These are phyloP conservation scores for Calliopum simillimum DNA, from an alignment of 2,888 invertebrate species.

Conservation along the genomic window DNA sequence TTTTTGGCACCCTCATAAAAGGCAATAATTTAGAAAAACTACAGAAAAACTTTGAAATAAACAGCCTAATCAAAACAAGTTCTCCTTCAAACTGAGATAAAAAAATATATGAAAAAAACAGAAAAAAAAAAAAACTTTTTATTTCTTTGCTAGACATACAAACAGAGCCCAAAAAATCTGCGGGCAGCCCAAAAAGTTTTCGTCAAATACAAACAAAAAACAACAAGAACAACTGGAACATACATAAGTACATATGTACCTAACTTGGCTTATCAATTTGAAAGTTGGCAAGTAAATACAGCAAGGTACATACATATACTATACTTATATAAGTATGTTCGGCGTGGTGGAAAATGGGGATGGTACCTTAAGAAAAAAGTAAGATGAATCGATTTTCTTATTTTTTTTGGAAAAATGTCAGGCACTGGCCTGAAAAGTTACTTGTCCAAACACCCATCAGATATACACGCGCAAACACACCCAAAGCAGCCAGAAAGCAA, in stretches of 20 bases:
- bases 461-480: neutral
- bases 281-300: slow-evolving; percentile 17
- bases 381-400: neutral
- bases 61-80: too few relatives aligned
- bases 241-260: neutral
- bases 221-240: neutral
- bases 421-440: slow-evolving; percentile 25
- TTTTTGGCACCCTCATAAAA: too few relatives aligned
- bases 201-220: slow-evolving; percentile 5
- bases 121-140: too few relatives aligned
- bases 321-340: too few relatives aligned
- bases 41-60: too few relatives aligned
- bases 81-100: too few relatives aligned
- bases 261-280: slow-evolving; percentile 24
- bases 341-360: neutral
- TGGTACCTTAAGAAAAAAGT: neutral
- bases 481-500: neutral
- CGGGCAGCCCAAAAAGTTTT: slow-evolving; percentile 21
- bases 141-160: neutral
- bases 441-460: neutral
- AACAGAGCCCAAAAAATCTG: neutral
- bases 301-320: neutral
- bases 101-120: too few relatives aligned
- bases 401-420: neutral
- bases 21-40: too few relatives aligned